Conservation (phyloP, 2,113 vertebrate species). For the Chloropsis hardwickii region DNA sequence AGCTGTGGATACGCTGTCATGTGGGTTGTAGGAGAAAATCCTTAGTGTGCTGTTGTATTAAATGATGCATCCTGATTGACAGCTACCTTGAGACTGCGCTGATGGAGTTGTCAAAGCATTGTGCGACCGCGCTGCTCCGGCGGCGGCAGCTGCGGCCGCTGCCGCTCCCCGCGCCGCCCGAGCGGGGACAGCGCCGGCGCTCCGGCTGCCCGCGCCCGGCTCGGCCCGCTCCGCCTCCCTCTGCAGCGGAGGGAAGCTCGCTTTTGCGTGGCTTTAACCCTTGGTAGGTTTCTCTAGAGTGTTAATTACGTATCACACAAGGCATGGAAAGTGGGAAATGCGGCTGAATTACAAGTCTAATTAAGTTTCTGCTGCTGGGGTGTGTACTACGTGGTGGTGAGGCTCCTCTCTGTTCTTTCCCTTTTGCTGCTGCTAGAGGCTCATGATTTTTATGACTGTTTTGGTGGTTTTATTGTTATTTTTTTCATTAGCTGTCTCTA, state of each 20-base stretch:
- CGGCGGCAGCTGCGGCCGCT: constrained; percentile 74
- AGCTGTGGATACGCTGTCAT: constrained; percentile 93
- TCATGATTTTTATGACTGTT: not conserved
- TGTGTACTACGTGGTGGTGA: not conserved
- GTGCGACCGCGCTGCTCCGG: constrained; percentile 78
- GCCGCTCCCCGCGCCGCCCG: not conserved
- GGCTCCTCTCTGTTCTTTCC: not conserved
- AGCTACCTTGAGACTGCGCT: constrained; percentile 94
- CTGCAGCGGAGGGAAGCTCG: not conserved
- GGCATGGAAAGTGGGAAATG: constrained; percentile 11
- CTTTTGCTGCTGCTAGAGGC: not conserved
- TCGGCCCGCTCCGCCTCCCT: not conserved
- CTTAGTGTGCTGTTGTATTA: constrained; percentile 90
- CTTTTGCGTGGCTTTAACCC: not conserved
- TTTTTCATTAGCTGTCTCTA: not conserved
- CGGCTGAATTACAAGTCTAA: not conserved
- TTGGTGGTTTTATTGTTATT: not conserved
- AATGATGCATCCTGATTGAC: constrained; percentile 97
- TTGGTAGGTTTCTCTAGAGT: not conserved
- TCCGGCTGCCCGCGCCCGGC: not conserved
- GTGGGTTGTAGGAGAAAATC: constrained; percentile 81
- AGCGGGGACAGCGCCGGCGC: not conserved
- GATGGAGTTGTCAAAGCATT: constrained; percentile 96
- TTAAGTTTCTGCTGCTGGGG: constrained; percentile 23
- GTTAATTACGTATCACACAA: not conserved